Conservation (phyloP, 1,140 invertebrate species). For the Drosophila elegans region DNA sequence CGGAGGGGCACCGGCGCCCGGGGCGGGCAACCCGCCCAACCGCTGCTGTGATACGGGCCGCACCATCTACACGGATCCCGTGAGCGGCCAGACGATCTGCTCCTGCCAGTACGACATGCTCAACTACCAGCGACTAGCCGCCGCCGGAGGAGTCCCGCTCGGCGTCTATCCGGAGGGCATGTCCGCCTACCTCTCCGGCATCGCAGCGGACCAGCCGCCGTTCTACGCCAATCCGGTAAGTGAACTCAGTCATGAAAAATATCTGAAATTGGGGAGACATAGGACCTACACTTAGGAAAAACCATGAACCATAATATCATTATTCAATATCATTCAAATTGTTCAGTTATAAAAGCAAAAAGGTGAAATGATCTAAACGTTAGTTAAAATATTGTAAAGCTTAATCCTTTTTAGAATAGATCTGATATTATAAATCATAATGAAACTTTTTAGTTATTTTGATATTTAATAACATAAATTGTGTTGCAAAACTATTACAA, state of each 20-base stretch:
- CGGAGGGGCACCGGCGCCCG: conserved; percentile 49
- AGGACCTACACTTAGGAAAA: conserved; percentile 3
- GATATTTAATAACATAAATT: too few species aligned
- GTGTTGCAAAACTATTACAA: too few species aligned
- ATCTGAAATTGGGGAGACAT: background rate
- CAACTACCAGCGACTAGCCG: conserved; percentile 92
- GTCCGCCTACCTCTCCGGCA: conserved; percentile 92
- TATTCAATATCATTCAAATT: too few species aligned
- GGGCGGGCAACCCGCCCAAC: conserved; percentile 77
- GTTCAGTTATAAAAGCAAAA: too few species aligned
- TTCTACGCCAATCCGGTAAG: conserved; percentile 93
- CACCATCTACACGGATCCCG: conserved; percentile 95
- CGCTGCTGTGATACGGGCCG: conserved; percentile 96
- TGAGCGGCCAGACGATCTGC: conserved; percentile 96
- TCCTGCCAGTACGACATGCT: conserved; percentile 95
- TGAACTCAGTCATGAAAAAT: conserved; percentile 55
- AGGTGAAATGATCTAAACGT: too few species aligned
- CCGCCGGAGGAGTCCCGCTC: conserved; percentile 88
- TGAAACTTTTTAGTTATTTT: too few species aligned
- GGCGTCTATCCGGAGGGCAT: conserved; percentile 90
- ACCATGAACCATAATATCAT: background rate
- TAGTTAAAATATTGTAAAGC: too few species aligned
- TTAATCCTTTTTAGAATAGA: too few species aligned
- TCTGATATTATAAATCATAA: too few species aligned
- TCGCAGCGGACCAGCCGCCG: conserved; percentile 91